Evolutionary conservation across 2,113 vertebrate species (phyloP).

Genomic region (Synchiropus splendidus): DNA sequence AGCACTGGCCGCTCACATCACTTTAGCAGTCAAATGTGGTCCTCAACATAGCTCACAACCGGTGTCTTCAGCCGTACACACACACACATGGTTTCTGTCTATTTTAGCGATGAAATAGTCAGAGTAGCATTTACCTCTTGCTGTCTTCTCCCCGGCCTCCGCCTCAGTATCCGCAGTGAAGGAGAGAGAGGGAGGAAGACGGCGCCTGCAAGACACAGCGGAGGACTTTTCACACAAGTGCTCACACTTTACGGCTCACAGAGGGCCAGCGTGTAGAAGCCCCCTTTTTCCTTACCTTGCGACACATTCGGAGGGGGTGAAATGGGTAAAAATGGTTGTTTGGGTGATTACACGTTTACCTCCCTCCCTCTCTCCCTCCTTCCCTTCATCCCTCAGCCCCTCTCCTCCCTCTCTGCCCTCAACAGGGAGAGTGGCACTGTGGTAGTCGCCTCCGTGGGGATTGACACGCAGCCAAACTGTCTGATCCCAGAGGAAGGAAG

Average conservation of each 20-base stretch:
- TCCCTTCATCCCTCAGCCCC: slow-evolving; percentile 12
- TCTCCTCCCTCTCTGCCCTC: not conserved
- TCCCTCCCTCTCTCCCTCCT: slow-evolving; percentile 12
- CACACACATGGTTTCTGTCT: too few relatives aligned
- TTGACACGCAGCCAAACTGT: too few relatives aligned
- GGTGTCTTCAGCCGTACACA: too few relatives aligned
- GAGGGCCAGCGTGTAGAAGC: slow-evolving; percentile 28
- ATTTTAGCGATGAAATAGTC: not conserved
- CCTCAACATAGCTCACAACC: not conserved
- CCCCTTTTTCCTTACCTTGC: slow-evolving; percentile 39
- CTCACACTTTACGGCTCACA: slow-evolving; percentile 25
- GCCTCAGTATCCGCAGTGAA: slow-evolving; percentile 35
- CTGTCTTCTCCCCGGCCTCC: slow-evolving; percentile 30
- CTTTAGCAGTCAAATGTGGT: slow-evolving; percentile 8
- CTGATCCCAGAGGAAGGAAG: too few relatives aligned
- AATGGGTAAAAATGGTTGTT: slow-evolving; percentile 56
- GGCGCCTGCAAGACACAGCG: slow-evolving; percentile 15
- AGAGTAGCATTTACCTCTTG: slow-evolving; percentile 37
- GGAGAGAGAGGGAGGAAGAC: slow-evolving; percentile 15
- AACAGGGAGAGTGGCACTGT: slow-evolving; percentile 29
- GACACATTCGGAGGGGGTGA: slow-evolving; percentile 49
- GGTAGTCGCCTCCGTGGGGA: too few relatives aligned
- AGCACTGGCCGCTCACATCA: not conserved
- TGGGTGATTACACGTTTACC: slow-evolving; percentile 55
- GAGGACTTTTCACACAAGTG: slow-evolving; percentile 33